phyloP scores from a whole-genome alignment of 2,797 vertebrate genomes.

The Syncerus caffer region DNA sequence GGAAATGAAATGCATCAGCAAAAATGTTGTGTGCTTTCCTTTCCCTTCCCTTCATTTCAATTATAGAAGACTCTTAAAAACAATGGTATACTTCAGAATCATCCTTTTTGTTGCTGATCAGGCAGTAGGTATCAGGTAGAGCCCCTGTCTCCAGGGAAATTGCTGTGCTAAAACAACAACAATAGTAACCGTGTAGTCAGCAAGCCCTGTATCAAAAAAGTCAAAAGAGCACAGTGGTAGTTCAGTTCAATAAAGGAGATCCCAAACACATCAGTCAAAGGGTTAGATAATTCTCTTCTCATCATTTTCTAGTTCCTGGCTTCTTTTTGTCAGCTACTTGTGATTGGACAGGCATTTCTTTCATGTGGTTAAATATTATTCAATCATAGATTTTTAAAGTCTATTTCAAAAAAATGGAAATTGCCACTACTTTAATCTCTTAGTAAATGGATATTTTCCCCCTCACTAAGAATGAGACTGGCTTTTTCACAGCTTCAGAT shows the following conservation, averaged over 20 bases:
- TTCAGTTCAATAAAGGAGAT: slow-evolving; percentile 2
- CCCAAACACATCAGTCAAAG: background rate
- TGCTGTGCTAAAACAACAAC: slow-evolving; percentile 19
- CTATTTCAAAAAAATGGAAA: slow-evolving; percentile 41
- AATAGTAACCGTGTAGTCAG: background rate
- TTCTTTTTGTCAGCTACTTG: background rate
- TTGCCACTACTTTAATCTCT: slow-evolving; percentile 51
- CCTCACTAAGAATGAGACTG: background rate
- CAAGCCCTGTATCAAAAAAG: background rate
- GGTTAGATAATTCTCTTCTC: background rate
- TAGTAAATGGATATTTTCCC: slow-evolving; percentile 48
- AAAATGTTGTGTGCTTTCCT: background rate
- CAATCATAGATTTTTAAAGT: background rate
- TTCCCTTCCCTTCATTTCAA: background rate
- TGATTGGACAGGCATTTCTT: background rate
- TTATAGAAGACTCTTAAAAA: background rate
- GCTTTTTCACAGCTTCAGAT: slow-evolving; percentile 24
- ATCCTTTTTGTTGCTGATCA: slow-evolving; percentile 4
- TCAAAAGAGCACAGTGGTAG: background rate
- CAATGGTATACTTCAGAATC: background rate
- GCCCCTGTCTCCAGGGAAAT: background rate
- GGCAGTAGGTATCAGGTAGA: background rate
- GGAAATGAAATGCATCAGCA: background rate
- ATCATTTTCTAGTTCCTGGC: background rate
- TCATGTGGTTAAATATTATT: background rate